Base-by-base conservation (phyloP, 1,140 invertebrate genomes). In the Drosophila athabasca region DNA sequence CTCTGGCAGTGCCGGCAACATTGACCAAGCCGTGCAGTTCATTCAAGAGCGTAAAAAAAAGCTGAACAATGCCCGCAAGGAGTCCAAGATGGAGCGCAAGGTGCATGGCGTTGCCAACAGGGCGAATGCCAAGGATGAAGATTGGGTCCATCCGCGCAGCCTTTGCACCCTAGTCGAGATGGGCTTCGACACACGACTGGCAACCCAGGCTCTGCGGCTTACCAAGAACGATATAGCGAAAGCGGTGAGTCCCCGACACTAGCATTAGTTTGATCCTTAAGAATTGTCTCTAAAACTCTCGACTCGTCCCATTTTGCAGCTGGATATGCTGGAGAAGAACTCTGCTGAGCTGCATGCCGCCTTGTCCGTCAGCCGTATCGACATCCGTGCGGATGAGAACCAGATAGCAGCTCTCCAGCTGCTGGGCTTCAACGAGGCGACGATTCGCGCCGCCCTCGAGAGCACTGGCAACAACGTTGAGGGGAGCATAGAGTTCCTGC, bases 201-300 rank as follows among this genome's bases (percentile, higher is more conserved):
- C 95, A 2, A 80, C 92, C 0, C 70, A 92, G 8, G 95, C 95
- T 1, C 89, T 96, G 17, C 92, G 93, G 65, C 93, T 93, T 65
- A 91, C 93, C 13, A 94, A 96, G 75, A 96, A 96, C 92, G 92
- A 95, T 84, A 92, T 95, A 3, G 93, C 93, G 1, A 90, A 93
- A 43, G 95, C 95, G 22, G 92, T 96, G 44, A 93, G 95, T 44
- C 3, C 15, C 8, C 1, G 0, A 44, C 29, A 15, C 0, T 11
- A 41, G 11, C 19, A 8, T 22, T 11, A 6, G 0, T 11, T 19
- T 35, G 43, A 35, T n/a, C 9, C 2, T 17, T 15, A 39, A 11
- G 31, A 39, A 39, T 13, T 4, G 35, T 1, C 35, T 39, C 35
- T 13, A 39, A 5, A 39, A 4, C 3, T 5, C 35, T 31, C 2